Base-by-base conservation (phyloP, 2,797 vertebrate genomes). In the Phaenicophaeus curvirostris region DNA sequence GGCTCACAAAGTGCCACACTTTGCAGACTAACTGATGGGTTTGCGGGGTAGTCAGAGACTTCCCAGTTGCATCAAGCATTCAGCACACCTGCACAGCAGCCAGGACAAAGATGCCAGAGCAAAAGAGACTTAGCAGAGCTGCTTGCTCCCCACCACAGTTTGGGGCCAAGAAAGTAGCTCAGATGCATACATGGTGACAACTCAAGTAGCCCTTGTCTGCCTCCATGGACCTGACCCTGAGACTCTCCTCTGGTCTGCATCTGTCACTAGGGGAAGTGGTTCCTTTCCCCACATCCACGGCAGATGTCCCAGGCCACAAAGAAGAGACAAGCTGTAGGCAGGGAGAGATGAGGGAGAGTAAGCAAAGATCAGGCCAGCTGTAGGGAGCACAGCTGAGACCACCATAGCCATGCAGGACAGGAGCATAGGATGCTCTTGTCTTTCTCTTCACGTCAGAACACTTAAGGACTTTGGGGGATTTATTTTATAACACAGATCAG, bases 401-500 rank as follows among this genome's bases (percentile, higher is more conserved):
- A 69, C 24, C 59, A 69, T 23, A 90, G 80, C 19, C 19, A 1
- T 37, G 35, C 23, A 66, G 51, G 35, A 73, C 33, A 37, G 1
- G 8, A 88, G 54, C 20, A 59, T 42, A 73, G 59, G 71, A 73
- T 51, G 35, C 28, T 23, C 65, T 44, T 19, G 23, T 66, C 62
- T 57, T 89, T 82, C 65, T 82, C 44, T 61, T 53, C 20, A 48
- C 37, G 35, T 87, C 69, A 94, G 77, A 90, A 94, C 81, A 66
- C 46, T 91, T 86, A 91, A 94, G 66, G 73, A 86, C 33, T 93
- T 91, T 31, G 35, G 24, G 23, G 59, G 44, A 79, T 85, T 87
- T 90, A 69, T 85, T 89, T 90, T 89, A 87, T 72, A 90, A 73
- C 14, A 84, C 13, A 73, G 68, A 79, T 73, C 16, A 94, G 79